Evolutionary conservation across 2,888 invertebrate genomes (phyloP).

Genomic region (Coleophora flavipennella): DNA sequence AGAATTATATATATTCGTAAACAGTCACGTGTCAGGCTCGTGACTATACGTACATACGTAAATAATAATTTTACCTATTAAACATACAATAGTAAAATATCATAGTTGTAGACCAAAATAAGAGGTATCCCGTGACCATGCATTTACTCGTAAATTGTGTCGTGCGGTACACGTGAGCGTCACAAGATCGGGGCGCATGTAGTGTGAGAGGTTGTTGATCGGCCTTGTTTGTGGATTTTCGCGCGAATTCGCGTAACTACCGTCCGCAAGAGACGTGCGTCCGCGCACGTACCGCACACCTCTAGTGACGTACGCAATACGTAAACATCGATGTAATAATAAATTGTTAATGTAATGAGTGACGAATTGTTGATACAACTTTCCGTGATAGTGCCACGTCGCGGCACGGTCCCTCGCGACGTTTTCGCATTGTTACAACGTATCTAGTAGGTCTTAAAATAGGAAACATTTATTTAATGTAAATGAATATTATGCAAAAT

Average conservation of each 20-base stretch:
- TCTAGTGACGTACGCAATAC: conserved; percentile 38
- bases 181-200: conserved; percentile 5
- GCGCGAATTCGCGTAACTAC: conserved; percentile 36
- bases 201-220: conserved; percentile 45
- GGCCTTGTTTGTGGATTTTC: conserved; percentile 61
- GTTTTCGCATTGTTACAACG: too few species aligned
- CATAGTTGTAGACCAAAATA: too few species aligned
- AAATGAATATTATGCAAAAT: too few species aligned
- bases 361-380: not conserved
- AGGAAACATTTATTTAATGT: too few species aligned
- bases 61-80: too few species aligned
- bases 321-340: conserved; percentile 25
- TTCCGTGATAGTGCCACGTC: not conserved
- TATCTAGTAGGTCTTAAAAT: too few species aligned
- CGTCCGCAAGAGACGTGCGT: conserved; percentile 38
- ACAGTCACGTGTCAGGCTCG: too few species aligned
- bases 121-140: not conserved
- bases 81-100: too few species aligned
- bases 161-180: conserved; percentile 5
- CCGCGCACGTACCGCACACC: conserved; percentile 43
- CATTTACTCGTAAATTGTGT: not conserved
- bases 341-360: conserved; percentile 6
- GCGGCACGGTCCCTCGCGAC: too few species aligned
- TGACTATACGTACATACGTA: too few species aligned
- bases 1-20: too few species aligned